These are phyloP conservation scores for Leptopterna dolabrata DNA, from an alignment of 2,888 invertebrate genomes.

Conservation along the genomic window DNA sequence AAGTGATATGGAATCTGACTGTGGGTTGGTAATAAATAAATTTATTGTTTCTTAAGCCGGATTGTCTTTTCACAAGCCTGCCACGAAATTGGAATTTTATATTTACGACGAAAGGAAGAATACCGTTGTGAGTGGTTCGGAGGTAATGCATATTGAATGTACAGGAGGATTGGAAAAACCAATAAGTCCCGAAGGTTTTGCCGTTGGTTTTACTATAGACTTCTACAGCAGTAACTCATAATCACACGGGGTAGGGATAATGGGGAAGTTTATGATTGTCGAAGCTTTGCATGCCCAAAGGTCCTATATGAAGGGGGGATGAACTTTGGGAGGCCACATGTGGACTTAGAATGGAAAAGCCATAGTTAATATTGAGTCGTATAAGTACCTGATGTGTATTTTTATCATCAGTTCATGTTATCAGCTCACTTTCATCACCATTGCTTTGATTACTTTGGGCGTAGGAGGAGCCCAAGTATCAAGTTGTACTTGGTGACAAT, in stretches of 20 bases:
- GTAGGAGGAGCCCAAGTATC: too few relatives aligned
- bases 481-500: too few relatives aligned
- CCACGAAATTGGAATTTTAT: constrained; percentile 13
- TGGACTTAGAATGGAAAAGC: too few relatives aligned
- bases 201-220: background rate
- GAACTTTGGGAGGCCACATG: too few relatives aligned
- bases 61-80: constrained; percentile 5
- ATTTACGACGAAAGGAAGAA: constrained; percentile 7
- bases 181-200: background rate
- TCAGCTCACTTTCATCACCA: too few relatives aligned
- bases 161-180: background rate
- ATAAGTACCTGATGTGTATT: too few relatives aligned
- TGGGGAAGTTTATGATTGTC: background rate
- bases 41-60: constrained; percentile 45
- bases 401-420: too few relatives aligned
- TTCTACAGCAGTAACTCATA: background rate
- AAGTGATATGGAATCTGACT: background rate
- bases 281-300: too few relatives aligned
- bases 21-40: constrained; percentile 23
- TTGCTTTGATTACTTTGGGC: too few relatives aligned
- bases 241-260: background rate
- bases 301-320: too few relatives aligned
- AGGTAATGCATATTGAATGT: background rate
- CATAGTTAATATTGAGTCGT: too few relatives aligned
- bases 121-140: background rate